Base-by-base conservation (phyloP, 2,888 invertebrate genomes). In the Hypomecis atomaria region DNA sequence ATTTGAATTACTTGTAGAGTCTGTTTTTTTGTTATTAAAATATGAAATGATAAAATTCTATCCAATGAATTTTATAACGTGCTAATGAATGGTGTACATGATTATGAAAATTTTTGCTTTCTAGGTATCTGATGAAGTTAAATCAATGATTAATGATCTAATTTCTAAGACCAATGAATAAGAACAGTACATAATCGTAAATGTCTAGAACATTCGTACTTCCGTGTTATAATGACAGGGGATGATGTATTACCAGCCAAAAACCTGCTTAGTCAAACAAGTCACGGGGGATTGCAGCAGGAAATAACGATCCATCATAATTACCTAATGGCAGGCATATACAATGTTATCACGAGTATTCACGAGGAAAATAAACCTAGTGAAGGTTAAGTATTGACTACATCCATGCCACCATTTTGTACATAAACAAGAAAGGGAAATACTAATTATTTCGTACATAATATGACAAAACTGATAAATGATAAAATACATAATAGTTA, bases 281-380 rank as follows among this genome's bases (percentile, higher is more conserved):
- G 13, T 44, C 10, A 36, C 10, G 13, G 34, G 10, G n/a, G 48
- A 33, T 40, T 40, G 13, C 40, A 55, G 45, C n/a, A 59, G 49
- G 48, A 59, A 59, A 43, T 66, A 54, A 50, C 63, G 45, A 43
- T 62, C 36, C 49, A 59, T 67, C 50, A 52, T 59, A 53, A 59
- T 60, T 37, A 38, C 63, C 67, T 59, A 56, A 50, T 47, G 45
- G 47, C 23, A 37, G 13, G 10, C n/a, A 33, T 47, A 33, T 40
- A 47, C 23, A 56, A 56, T 38, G 34, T 38, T 13, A 56, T 45
- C 37, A 38, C 45, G 8, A 56, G 34, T 38, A 9, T 47, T 45
- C 37, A 38, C 45, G 8, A 56, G 38, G 40, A 56, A 38, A 56
- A 56, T 56, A 47, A 38, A 44, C 36, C 5, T 11, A 43, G 44